Conservation (phyloP, 2,888 invertebrate genomes). For the Noctua comes region DNA sequence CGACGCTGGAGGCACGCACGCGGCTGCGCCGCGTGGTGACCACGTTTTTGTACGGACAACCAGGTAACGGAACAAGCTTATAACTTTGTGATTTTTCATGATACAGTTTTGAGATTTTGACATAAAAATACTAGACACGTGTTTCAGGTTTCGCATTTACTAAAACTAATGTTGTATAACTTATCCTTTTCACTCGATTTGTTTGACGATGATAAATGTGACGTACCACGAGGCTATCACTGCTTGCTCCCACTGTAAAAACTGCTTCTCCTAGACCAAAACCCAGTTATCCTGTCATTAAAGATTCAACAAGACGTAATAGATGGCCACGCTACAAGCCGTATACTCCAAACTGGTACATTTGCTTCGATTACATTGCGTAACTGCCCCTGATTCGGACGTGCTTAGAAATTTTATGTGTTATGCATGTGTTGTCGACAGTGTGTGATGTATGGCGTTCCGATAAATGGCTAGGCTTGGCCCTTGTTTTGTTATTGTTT, state of each 20-base stretch:
- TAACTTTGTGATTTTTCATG: too few relatives aligned
- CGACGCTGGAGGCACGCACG: too few relatives aligned
- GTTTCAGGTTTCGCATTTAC: too few relatives aligned
- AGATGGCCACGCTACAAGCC: slow-evolving; percentile 32
- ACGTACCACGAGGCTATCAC: too few relatives aligned
- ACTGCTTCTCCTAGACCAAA: background rate
- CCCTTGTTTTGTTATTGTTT: slow-evolving; percentile 8
- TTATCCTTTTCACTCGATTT: background rate
- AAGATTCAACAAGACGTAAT: slow-evolving; percentile 36
- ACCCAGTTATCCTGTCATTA: slow-evolving; percentile 16
- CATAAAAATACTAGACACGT: too few relatives aligned
- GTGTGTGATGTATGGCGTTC: slow-evolving; percentile 32
- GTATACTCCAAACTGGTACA: slow-evolving; percentile 48
- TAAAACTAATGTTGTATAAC: too few relatives aligned
- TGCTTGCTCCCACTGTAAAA: background rate
- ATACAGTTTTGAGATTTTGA: too few relatives aligned
- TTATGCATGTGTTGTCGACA: slow-evolving; percentile 52
- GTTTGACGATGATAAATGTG: background rate
- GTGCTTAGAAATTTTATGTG: slow-evolving; percentile 67
- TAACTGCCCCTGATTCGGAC: slow-evolving; percentile 60
- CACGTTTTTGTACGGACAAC: too few relatives aligned
- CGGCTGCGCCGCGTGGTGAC: too few relatives aligned
- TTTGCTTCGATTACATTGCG: slow-evolving; percentile 64
- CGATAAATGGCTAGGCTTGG: slow-evolving; percentile 42
- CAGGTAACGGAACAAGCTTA: too few relatives aligned